A percentile compares a stretch with the other conserved stretches of the same genome.
Conservation (phyloP, 2,888 invertebrate genomes). For the Axea sp. region DNA sequence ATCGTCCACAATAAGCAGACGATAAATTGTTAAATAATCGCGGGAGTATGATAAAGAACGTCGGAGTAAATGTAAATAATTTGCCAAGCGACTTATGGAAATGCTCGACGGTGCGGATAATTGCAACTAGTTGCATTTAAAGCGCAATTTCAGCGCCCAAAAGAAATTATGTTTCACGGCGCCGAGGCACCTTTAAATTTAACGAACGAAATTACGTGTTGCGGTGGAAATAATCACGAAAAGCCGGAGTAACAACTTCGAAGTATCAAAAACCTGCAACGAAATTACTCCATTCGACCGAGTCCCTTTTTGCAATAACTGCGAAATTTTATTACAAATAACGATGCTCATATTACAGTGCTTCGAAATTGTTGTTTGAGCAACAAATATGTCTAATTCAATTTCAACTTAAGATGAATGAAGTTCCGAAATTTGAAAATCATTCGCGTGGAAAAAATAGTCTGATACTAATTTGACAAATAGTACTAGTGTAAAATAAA, state of each 20-base stretch:
- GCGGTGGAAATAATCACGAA: constrained; percentile 27
- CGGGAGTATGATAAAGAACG: background rate
- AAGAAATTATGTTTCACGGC: constrained; percentile 20
- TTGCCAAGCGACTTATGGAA: constrained; percentile 7
- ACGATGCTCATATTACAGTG: no score
- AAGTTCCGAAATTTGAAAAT: no score
- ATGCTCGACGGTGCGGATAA: constrained; percentile 5
- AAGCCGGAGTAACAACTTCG: constrained; percentile 20
- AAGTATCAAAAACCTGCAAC: constrained; percentile 1
- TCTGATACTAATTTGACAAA: no score
- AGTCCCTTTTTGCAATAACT: constrained; percentile 9
- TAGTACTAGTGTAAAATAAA: no score
- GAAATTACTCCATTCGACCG: constrained; percentile 5
- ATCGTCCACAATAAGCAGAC: no score
- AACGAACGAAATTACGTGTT: constrained; percentile 38
- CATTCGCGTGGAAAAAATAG: no score
- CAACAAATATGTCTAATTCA: no score
- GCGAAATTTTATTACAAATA: constrained; percentile 8
- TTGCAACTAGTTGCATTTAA: constrained; percentile 21
- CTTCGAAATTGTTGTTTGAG: no score
- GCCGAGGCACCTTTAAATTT: constrained; percentile 27
- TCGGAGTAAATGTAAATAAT: constrained; percentile 5
- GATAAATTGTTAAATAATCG: no score
- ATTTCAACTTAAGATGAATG: no score
- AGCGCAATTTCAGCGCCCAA: constrained; percentile 18